These are phyloP conservation scores for Rhyacophila brunnea DNA, from an alignment of 1,140 invertebrate genomes.

Conservation along the genomic window DNA sequence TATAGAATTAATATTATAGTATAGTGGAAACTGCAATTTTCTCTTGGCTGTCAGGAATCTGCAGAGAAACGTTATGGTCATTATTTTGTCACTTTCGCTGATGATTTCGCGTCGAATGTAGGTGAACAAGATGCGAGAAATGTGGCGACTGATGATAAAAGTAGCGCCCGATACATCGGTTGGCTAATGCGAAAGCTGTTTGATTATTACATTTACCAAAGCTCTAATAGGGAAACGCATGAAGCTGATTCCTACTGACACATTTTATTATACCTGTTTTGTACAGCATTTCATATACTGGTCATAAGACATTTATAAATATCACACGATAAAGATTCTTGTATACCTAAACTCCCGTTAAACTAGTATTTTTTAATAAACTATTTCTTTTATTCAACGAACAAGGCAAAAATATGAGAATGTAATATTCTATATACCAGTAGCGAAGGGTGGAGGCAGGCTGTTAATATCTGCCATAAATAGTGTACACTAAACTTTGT, in stretches of 20 bases:
- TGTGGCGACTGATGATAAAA: not conserved
- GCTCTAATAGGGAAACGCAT: not conserved
- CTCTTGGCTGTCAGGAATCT: no score
- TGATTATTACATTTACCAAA: constrained; percentile 1
- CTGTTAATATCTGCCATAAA: no score
- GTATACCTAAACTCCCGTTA: no score
- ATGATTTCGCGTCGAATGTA: constrained; percentile 19
- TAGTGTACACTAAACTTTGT: no score
- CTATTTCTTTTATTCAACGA: no score
- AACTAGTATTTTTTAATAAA: no score
- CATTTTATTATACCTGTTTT: constrained; percentile 4
- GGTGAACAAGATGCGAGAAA: constrained; percentile 19
- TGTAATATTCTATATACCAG: no score
- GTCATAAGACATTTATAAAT: constrained; percentile 1
- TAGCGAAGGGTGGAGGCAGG: no score
- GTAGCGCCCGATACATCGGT: not conserved
- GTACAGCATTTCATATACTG: not conserved
- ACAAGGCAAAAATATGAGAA: no score
- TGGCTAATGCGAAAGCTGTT: constrained; percentile 13
- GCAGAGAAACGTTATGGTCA: no score
- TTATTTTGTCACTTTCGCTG: constrained; percentile 17
- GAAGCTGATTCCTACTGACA: not conserved
- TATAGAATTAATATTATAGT: no score
- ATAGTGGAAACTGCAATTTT: no score
- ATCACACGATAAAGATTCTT: not conserved